These are phyloP conservation scores for Chelmon rostratus DNA, from an alignment of 2,797 vertebrate species.

Conservation along the genomic window DNA sequence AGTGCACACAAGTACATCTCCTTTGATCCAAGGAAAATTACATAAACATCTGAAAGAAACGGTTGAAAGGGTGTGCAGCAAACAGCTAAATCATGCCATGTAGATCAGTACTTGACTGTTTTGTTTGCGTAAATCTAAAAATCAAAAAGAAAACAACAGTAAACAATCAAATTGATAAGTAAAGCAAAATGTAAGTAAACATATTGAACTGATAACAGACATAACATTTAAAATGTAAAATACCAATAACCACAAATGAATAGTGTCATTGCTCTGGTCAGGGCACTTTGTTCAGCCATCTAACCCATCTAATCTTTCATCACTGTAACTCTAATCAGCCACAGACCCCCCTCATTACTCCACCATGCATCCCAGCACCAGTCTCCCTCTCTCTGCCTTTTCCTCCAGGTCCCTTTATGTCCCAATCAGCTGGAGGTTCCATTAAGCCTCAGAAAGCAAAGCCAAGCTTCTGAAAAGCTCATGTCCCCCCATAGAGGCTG, in stretches of 20 bases:
- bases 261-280: not conserved
- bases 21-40: not conserved
- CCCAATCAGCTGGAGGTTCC: conserved; percentile 74
- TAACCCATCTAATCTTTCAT: not conserved
- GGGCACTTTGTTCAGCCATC: not conserved
- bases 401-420: conserved; percentile 56
- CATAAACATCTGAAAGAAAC: conserved; percentile 4
- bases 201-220: not conserved
- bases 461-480: conserved; percentile 70
- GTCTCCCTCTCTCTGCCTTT: conserved; percentile 4
- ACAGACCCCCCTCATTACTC: not conserved
- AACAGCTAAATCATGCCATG: not conserved
- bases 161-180: not conserved
- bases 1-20: not conserved
- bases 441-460: conserved; percentile 73
- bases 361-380: conserved; percentile 5
- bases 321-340: conserved; percentile 13
- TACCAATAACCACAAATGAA: not conserved
- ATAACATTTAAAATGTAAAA: not conserved
- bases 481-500: conserved; percentile 71
- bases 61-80: too few relatives aligned
- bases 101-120: not conserved
- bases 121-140: not conserved
- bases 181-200: not conserved
- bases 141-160: not conserved